These are phyloP conservation scores for Ypsolopha sequella DNA, from an alignment of 2,888 invertebrate genomes.

Conservation along the genomic window DNA sequence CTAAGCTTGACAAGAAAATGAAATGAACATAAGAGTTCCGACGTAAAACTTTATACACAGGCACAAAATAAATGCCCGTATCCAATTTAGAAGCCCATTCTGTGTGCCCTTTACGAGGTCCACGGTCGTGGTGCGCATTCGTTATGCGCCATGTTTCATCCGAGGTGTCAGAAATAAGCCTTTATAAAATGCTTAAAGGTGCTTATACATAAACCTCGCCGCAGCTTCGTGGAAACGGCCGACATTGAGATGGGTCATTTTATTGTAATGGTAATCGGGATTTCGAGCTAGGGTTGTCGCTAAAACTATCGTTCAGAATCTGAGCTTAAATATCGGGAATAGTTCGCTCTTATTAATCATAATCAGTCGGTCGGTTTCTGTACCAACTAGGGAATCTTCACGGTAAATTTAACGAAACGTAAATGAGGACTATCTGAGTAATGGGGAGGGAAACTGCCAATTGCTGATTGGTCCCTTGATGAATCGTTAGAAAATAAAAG, in stretches of 20 bases:
- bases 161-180: constrained; percentile 64
- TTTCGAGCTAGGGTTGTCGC: constrained; percentile 32
- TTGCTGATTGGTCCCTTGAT: too few species aligned
- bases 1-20: too few species aligned
- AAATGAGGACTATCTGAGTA: too few species aligned
- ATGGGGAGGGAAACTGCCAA: too few species aligned
- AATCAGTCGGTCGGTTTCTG: too few species aligned
- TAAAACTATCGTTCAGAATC: too few species aligned
- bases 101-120: constrained; percentile 25
- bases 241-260: constrained; percentile 70
- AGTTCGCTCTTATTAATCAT: too few species aligned
- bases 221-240: constrained; percentile 29
- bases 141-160: constrained; percentile 56
- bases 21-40: neutral
- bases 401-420: too few species aligned
- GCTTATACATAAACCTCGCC: constrained; percentile 20
- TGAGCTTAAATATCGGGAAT: too few species aligned
- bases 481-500: too few species aligned
- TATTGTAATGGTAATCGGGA: constrained; percentile 53
- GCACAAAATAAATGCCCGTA: constrained; percentile 16
- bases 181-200: constrained; percentile 52
- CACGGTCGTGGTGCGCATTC: constrained; percentile 35
- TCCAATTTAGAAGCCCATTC: constrained; percentile 39
- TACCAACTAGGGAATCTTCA: too few species aligned
- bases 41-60: constrained; percentile 17